Evolutionary conservation across 2,113 vertebrate genomes (phyloP), one percentile per base, ranked within the genome.

Genomic region (Cnemophilus loriae): DNA sequence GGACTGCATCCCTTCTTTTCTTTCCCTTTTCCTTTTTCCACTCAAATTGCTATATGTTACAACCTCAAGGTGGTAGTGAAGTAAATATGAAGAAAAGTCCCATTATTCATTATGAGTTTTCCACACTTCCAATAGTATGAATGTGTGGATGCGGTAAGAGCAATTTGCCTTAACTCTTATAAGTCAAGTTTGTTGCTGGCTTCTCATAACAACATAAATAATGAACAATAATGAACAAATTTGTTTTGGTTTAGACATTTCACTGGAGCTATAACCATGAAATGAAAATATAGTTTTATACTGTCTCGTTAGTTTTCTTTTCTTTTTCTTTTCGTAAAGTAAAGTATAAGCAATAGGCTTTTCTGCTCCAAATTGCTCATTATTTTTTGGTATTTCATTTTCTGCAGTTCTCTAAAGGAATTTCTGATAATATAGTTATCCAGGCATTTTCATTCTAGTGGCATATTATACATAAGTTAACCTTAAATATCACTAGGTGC

Each of bases 161-260:
- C 71, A 76, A 95, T 93, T 92, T 94, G 42, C 83, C 88, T 94
- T 92, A 86, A 77, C 60, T 32, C 59, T 86, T 93, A 17, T 22
- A 86, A 90, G 61, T 68, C 60, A 94, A 52, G 71, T 93, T 94
- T 71, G 65, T 55, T 84, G 47, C 80, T 92, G 68, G 26, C 67
- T 88, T 95, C 76, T 80, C 68, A 81, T 80, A 94, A 90, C 53
- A 90, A 85, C 83, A 93, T 95, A 95, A 97, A 95, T 95, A 93
- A 92, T 94, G 85, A 97, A 87, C 53, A 90, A 41, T 90, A 96
- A 97, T 95, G 88, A 92, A 86, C 11, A 57, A 90, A 90, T 93
- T 84, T 96, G 47, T 90, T 93, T 95, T 90, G 41, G 30, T 84
- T 95, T 92, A 86, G 88, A 52, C 79, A 60, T 92, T 95, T 93